These are phyloP conservation scores for Lethocerus indicus DNA, from an alignment of 1,140 invertebrate genomes.

Conservation along the genomic window DNA sequence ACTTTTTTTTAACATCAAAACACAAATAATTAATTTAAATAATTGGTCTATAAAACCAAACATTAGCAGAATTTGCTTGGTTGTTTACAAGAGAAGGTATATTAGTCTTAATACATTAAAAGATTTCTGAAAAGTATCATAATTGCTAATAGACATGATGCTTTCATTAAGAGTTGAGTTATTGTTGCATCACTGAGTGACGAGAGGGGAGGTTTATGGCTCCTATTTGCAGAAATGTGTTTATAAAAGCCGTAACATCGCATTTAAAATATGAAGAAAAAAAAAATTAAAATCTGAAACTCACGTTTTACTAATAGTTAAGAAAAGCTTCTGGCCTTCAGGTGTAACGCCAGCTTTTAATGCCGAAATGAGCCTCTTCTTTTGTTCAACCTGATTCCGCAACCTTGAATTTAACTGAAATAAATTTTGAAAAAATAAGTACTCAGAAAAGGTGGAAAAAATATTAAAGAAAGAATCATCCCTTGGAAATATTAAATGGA, in stretches of 20 bases:
- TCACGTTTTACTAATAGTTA: slow-evolving; percentile 75
- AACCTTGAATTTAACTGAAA: slow-evolving; percentile 56
- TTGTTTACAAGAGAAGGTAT: background rate
- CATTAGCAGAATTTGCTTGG: background rate
- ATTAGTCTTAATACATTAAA: background rate
- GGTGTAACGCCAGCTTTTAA: slow-evolving; percentile 71
- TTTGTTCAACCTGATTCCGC: slow-evolving; percentile 70
- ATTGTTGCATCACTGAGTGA: background rate
- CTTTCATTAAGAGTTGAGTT: background rate
- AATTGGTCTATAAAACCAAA: background rate
- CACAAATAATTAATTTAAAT: background rate
- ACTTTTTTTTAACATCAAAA: background rate
- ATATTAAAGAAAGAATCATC: background rate
- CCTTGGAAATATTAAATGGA: background rate
- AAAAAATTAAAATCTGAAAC: slow-evolving; percentile 12
- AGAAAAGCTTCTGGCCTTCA: slow-evolving; percentile 76
- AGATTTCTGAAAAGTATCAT: background rate
- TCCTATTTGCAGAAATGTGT: background rate
- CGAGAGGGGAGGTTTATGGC: background rate
- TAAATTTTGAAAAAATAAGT: background rate
- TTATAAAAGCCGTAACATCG: background rate
- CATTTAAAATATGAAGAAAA: background rate
- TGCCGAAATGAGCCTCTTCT: slow-evolving; percentile 62
- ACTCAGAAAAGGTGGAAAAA: background rate
- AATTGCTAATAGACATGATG: background rate